Conservation (phyloP, 2,888 invertebrate genomes). For the Mycalesis mineus region DNA sequence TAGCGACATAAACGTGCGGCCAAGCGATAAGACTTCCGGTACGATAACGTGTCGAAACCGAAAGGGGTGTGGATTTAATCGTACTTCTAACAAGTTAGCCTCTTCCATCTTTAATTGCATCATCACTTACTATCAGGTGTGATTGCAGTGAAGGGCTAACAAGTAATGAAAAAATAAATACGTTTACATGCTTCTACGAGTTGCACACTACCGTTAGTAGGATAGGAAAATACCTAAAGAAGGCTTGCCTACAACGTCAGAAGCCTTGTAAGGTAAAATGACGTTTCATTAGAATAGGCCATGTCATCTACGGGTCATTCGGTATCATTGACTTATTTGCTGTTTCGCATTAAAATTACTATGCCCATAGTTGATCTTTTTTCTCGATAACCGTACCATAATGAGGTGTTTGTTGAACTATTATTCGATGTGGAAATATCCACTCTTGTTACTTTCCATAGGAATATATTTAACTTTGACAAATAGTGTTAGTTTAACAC, state of each 20-base stretch:
- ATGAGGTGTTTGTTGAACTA: background rate
- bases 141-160: no score
- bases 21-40: no score
- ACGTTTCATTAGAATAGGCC: conserved; percentile 3
- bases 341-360: background rate
- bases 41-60: no score
- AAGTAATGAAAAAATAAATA: no score
- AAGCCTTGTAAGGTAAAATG: conserved; percentile 6
- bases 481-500: no score
- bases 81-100: no score
- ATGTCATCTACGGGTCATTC: conserved; percentile 1
- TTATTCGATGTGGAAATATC: conserved; percentile 3
- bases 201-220: background rate
- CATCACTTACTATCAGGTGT: no score
- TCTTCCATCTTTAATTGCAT: no score
- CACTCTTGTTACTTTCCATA: background rate
- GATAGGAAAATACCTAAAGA: background rate
- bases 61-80: no score
- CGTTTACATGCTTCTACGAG: no score
- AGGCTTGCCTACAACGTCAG: conserved; percentile 12
- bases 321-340: background rate
- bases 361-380: background rate
- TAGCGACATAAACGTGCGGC: no score
- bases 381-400: conserved; percentile 2
- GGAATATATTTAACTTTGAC: background rate